Percentiles rank a stretch among this genome's conserved stretches.
Evolutionary conservation across 23 tunicate species (phyloP).

Genomic region (Ciona savignyi): DNA sequence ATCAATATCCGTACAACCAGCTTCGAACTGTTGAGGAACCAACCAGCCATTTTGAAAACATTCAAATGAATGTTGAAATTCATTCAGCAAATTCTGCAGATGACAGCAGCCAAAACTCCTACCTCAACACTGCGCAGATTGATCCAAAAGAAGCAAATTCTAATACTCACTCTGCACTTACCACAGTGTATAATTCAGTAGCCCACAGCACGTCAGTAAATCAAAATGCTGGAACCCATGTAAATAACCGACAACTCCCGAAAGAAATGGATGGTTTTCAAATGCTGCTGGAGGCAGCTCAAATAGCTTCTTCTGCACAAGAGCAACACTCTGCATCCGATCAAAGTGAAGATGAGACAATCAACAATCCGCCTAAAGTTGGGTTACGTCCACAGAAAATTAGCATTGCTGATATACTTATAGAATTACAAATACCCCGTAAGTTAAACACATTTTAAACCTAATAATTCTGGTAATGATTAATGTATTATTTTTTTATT

Average conservation of each 20-base stretch:
- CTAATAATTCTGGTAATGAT: no score
- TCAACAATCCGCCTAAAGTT: not conserved
- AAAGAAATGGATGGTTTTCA: constrained; percentile 26
- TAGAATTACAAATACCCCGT: constrained; percentile 54
- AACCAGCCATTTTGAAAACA: not conserved
- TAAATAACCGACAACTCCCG: no score
- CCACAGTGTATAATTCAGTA: not conserved
- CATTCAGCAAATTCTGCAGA: not conserved
- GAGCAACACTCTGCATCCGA: not conserved
- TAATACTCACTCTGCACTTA: not conserved
- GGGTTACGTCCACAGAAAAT: constrained; percentile 1
- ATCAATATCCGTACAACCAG: no score
- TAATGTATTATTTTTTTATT: no score
- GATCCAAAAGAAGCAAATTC: no score
- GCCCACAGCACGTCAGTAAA: no score
- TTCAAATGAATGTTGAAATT: not conserved
- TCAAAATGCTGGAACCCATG: no score
- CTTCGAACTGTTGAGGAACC: not conserved
- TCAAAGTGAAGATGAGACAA: not conserved
- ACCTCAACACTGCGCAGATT: not conserved
- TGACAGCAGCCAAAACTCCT: not conserved
- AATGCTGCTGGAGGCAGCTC: constrained; percentile 49
- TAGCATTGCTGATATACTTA: constrained; percentile 31
- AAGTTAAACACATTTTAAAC: no score
- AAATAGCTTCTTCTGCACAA: constrained; percentile 20